Percentiles rank a stretch among this genome's conserved stretches.
Conservation (phyloP, 2,797 vertebrate species). For the Odontamblyopus lacepedii region DNA sequence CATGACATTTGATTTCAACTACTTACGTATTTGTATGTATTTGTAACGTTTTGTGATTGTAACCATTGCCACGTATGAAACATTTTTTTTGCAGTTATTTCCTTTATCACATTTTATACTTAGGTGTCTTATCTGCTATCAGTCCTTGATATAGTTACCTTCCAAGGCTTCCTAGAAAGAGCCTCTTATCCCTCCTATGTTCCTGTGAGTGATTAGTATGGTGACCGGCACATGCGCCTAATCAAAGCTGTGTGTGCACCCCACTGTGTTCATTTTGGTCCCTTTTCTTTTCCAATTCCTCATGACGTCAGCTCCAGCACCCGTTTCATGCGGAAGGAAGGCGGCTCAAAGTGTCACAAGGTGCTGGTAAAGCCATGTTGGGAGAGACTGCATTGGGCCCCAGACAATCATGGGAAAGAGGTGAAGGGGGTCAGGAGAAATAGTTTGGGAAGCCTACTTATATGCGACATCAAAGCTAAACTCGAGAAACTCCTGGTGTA, state of each 20-base stretch:
- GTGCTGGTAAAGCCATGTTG: constrained; percentile 37
- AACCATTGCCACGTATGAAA: no score
- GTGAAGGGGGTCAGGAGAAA: background rate
- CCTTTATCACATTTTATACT: background rate
- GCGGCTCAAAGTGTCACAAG: constrained; percentile 10
- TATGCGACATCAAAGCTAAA: background rate
- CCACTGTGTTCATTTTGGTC: fast-evolving
- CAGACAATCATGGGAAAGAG: constrained; percentile 18
- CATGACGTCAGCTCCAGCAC: constrained; percentile 5
- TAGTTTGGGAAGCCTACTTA: background rate
- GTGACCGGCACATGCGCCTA: background rate
- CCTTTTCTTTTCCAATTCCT: background rate
- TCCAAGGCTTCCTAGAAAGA: constrained; percentile 11
- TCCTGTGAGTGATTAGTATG: constrained; percentile 6
- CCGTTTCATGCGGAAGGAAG: background rate
- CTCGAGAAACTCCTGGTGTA: background rate
- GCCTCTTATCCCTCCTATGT: background rate
- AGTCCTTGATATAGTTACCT: background rate
- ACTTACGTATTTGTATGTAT: no score
- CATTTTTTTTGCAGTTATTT: background rate
- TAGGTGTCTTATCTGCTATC: background rate
- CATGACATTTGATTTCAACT: no score
- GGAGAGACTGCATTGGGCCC: constrained; percentile 21
- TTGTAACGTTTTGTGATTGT: no score
- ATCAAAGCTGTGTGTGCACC: background rate